Evolutionary conservation across 1,140 invertebrate genomes (phyloP), one percentile per base, ranked within the genome.

Genomic region (Frieseomelitta varia): DNA sequence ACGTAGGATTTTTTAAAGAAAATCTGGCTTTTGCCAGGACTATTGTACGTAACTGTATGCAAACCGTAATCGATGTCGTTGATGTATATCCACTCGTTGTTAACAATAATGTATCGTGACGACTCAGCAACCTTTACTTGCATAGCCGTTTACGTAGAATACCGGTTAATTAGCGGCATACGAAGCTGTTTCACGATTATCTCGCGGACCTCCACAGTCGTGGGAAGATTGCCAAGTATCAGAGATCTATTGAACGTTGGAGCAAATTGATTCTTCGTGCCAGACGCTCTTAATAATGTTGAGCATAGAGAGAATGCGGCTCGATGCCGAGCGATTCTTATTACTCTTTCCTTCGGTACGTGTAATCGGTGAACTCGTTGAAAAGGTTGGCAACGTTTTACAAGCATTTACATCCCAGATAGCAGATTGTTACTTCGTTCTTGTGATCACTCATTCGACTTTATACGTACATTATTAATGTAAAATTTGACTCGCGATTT

Each of bases 221-320:
- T 82, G 80, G 80, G 80, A 82, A 82, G 73, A 51, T 74, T 8
- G 73, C 61, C 80, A 76, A 76, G 80, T 82, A 65, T 82, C 80
- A 73, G 30, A 30, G 79, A 81, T 63, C 79, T 63, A 81, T 81
- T 39, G 75, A 55, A 77, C 67, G 74, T 10, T 39, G 67, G 67
- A 63, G 51, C 75, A 71, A 84, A 84, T 78, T 79, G 74, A 84
- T 84, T 79, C 74, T 56, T 61, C 69, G 76, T 61, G 69, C 74
- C 72, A 55, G 72, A 68, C 24, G 71, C 80, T 76, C 73, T 81
- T 81, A 81, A 81, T 81, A 81, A 81, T 10, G 79, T 61, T 2
- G n/a, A 65, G 27, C 63, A n/a, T 27, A 65, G 63, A 65, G 63
- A 27, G 63, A 65, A 65, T 65, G 63, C 63, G 63, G n/a, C n/a